Evolutionary conservation across 1,140 invertebrate genomes (phyloP).

Genomic region (Mylabris phalerata): DNA sequence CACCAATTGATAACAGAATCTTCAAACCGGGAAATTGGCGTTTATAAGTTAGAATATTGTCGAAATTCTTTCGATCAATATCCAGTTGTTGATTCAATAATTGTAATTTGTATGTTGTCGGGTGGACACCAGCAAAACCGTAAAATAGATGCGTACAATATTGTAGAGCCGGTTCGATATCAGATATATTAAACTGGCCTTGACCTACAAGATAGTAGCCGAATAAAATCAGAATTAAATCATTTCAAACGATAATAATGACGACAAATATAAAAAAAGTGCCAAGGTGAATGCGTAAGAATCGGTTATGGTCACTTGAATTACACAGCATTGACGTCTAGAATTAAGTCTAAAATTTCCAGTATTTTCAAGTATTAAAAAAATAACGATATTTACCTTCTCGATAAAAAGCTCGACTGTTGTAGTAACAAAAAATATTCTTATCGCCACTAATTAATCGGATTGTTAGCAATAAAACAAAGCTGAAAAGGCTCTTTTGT

Average conservation of each 20-base stretch:
- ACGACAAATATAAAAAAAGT: no score
- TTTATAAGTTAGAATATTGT: slow-evolving; percentile 61
- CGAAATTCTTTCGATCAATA: slow-evolving; percentile 60
- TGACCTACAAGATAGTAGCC: slow-evolving; percentile 44
- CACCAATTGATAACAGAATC: slow-evolving; percentile 69
- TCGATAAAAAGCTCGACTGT: not conserved
- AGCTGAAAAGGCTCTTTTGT: no score
- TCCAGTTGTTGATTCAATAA: slow-evolving; percentile 65
- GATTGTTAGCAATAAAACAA: not conserved
- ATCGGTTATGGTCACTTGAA: no score
- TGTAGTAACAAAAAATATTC: not conserved
- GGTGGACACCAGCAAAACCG: slow-evolving; percentile 74
- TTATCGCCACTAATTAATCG: not conserved
- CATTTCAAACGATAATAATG: no score
- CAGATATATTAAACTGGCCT: slow-evolving; percentile 66
- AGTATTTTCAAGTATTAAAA: not conserved
- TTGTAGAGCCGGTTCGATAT: slow-evolving; percentile 63
- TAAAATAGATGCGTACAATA: slow-evolving; percentile 83
- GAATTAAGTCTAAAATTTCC: not conserved
- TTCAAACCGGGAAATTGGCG: slow-evolving; percentile 63
- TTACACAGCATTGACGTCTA: no score
- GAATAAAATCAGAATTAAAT: no score
- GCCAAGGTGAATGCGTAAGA: no score
- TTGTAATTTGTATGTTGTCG: slow-evolving; percentile 59
- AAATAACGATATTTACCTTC: not conserved